Conservation (phyloP, 2,797 vertebrate species). For the Pseudopleuronectes americanus region DNA sequence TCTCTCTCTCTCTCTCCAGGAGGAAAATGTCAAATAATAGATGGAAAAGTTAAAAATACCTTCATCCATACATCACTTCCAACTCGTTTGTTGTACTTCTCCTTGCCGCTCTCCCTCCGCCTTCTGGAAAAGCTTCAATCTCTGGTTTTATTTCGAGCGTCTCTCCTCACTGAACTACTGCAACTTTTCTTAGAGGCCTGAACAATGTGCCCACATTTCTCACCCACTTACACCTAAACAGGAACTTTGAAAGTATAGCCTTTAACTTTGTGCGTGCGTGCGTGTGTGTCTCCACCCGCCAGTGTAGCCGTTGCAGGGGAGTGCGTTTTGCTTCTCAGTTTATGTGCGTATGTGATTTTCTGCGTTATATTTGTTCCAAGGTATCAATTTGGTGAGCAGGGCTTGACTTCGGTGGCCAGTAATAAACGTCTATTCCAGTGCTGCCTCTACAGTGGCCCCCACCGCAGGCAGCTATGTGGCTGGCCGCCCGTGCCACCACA, state of each 20-base stretch:
- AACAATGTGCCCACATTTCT: slow-evolving; percentile 66
- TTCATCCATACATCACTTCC: slow-evolving; percentile 8
- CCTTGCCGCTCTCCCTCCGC: slow-evolving; percentile 7
- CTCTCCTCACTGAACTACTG: slow-evolving; percentile 45
- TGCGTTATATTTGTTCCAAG: slow-evolving; percentile 79
- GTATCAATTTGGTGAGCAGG: slow-evolving; percentile 78
- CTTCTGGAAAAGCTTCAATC: slow-evolving; percentile 42
- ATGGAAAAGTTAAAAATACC: slow-evolving; percentile 11
- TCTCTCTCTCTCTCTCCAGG: slow-evolving; percentile 5
- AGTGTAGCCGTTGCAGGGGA: slow-evolving; percentile 49
- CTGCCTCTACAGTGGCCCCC: slow-evolving; percentile 61
- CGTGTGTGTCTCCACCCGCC: slow-evolving; percentile 18
- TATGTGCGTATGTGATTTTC: slow-evolving; percentile 78
- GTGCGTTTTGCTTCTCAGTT: slow-evolving; percentile 69
- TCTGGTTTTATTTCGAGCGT: slow-evolving; percentile 40
- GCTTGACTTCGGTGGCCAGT: slow-evolving; percentile 77
- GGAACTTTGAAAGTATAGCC: slow-evolving; percentile 72
- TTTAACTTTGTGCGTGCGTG: slow-evolving; percentile 36
- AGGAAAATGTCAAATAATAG: slow-evolving; percentile 8
- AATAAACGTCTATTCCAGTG: slow-evolving; percentile 82
- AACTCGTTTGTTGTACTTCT: slow-evolving; percentile 16
- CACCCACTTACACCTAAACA: slow-evolving; percentile 79
- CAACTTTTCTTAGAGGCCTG: slow-evolving; percentile 57
- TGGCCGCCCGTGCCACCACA: slow-evolving; percentile 61
- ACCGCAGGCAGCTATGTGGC: slow-evolving; percentile 77